Evolutionary conservation across 2,113 vertebrate genomes (phyloP).

Genomic region (Leuciscus idus): DNA sequence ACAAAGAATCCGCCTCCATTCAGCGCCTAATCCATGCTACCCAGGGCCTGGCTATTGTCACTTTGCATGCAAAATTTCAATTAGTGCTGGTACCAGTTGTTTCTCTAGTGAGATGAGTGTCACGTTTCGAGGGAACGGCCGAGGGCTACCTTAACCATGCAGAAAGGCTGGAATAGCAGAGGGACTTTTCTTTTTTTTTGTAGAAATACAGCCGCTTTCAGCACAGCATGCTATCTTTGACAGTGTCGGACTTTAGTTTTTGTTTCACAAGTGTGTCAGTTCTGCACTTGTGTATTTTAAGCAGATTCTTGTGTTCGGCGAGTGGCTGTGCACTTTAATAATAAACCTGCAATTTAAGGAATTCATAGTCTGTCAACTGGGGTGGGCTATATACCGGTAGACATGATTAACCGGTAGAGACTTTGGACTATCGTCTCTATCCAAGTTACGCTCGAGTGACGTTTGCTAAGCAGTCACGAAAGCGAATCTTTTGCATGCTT

Average conservation of each 20-base stretch:
- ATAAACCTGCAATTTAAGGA: background rate
- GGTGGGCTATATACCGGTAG: too few relatives aligned
- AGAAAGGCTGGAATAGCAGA: slow-evolving; percentile 63
- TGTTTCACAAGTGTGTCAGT: background rate
- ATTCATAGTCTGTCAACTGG: slow-evolving; percentile 1
- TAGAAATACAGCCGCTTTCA: slow-evolving; percentile 7
- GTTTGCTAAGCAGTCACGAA: too few relatives aligned
- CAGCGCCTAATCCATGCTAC: slow-evolving; percentile 79
- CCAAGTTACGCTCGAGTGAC: too few relatives aligned
- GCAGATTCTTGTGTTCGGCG: background rate
- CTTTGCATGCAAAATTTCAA: slow-evolving; percentile 84
- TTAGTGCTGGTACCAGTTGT: slow-evolving; percentile 84
- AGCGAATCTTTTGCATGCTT: too few relatives aligned
- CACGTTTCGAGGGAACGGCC: slow-evolving; percentile 68
- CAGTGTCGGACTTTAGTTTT: background rate
- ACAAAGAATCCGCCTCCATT: slow-evolving; percentile 82
- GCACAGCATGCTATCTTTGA: slow-evolving; percentile 24
- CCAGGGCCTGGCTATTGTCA: slow-evolving; percentile 76
- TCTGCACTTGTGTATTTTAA: background rate
- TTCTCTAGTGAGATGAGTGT: slow-evolving; percentile 70
- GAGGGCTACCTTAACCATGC: slow-evolving; percentile 68
- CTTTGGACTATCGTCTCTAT: too few relatives aligned
- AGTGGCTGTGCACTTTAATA: background rate
- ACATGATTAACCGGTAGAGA: too few relatives aligned
- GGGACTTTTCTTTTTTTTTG: slow-evolving; percentile 19